These are phyloP conservation scores for Stigmatopora nigra DNA, from an alignment of 2,113 vertebrate species.

Conservation along the genomic window DNA sequence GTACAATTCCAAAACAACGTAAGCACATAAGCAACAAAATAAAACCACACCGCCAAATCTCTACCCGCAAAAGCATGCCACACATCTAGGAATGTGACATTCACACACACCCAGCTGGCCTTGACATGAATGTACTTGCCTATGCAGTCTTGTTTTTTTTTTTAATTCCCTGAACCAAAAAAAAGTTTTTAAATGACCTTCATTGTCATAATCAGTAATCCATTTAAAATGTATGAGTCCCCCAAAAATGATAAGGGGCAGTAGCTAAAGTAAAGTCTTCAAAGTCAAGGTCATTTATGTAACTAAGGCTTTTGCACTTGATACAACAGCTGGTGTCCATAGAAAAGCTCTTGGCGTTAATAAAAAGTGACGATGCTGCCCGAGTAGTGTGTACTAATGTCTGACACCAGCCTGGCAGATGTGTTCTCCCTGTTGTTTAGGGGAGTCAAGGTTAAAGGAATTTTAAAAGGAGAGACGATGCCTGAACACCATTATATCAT, in stretches of 20 bases:
- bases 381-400: conserved; percentile 70
- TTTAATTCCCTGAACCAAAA: conserved; percentile 27
- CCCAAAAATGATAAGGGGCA: conserved; percentile 66
- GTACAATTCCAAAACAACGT: too few species aligned
- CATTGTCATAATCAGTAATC: conserved; percentile 63
- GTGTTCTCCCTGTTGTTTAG: conserved; percentile 67
- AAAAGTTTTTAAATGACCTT: conserved; percentile 59
- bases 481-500: conserved; percentile 68
- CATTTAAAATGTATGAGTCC: conserved; percentile 71
- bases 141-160: conserved; percentile 3
- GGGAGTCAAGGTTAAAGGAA: conserved; percentile 76
- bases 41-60: too few species aligned
- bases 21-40: too few species aligned
- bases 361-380: conserved; percentile 76
- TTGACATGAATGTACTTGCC: conserved; percentile 19
- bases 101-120: conserved; percentile 16
- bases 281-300: conserved; percentile 89
- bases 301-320: conserved; percentile 70
- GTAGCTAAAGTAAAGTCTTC: conserved; percentile 50
- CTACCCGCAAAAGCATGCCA: background rate
- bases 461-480: conserved; percentile 67
- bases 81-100: conserved; percentile 49
- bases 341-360: conserved; percentile 78
- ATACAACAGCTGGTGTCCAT: conserved; percentile 89
- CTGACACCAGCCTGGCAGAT: conserved; percentile 73